Percentiles rank a stretch among this genome's conserved stretches.
phyloP scores from a whole-genome alignment of 2,888 invertebrate species.

The Entomobrya multifasciata region DNA sequence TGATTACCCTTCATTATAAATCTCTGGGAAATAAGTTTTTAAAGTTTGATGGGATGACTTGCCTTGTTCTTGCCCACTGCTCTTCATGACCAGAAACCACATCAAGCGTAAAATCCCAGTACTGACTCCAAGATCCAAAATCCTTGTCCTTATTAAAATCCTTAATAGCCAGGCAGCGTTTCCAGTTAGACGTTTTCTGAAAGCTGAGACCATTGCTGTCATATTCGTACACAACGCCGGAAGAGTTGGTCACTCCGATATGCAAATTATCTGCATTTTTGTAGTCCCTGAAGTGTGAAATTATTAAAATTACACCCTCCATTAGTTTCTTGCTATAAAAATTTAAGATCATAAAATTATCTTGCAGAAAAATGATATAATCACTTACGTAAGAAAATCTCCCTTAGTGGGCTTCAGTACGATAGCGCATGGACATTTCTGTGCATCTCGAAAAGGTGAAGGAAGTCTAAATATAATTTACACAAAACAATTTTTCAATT shows the following conservation, averaged over 20 bases:
- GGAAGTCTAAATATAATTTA: conserved; percentile 90
- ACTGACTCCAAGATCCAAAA: conserved; percentile 82
- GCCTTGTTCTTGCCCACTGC: conserved; percentile 80
- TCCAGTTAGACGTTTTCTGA: conserved; percentile 82
- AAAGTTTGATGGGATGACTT: conserved; percentile 44
- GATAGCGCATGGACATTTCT: conserved; percentile 89
- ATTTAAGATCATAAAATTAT: not conserved
- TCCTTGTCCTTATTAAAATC: conserved; percentile 74
- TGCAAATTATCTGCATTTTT: conserved; percentile 92
- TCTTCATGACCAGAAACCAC: conserved; percentile 81
- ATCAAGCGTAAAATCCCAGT: conserved; percentile 87
- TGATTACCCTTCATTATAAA: too few species aligned
- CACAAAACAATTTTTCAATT: too few species aligned
- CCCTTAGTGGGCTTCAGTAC: conserved; percentile 93
- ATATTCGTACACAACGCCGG: conserved; percentile 90
- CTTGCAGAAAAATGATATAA: not conserved
- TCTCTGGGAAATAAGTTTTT: too few species aligned
- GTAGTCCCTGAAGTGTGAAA: conserved; percentile 92
- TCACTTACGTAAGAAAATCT: conserved; percentile 90
- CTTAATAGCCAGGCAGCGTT: conserved; percentile 81
- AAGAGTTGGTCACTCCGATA: conserved; percentile 93
- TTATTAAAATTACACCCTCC: too few species aligned
- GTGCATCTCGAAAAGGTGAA: conserved; percentile 92
- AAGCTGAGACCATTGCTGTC: conserved; percentile 88
- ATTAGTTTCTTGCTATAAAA: too few species aligned